Evolutionary conservation across 1,140 invertebrate species (phyloP).

Genomic region (Sycophila sp.): DNA sequence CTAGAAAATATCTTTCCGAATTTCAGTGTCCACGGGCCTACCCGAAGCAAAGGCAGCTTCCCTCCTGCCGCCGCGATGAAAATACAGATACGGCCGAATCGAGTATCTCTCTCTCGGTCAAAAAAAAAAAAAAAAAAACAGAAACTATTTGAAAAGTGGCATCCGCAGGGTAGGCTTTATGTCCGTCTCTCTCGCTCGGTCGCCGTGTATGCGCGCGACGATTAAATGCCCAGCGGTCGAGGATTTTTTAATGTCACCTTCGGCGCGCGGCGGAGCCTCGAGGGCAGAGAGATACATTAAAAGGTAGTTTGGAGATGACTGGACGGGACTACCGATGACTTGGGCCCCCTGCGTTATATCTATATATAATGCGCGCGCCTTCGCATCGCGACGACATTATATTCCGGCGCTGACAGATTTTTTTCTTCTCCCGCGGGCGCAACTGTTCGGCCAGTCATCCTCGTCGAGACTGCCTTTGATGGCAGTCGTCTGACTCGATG

Average conservation of each 20-base stretch:
- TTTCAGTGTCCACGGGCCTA: not conserved
- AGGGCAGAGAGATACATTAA: conserved; percentile 57
- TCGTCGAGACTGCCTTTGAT: conserved; percentile 7
- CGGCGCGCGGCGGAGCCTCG: not conserved
- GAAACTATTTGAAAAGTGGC: too few species aligned
- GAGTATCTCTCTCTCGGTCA: not conserved
- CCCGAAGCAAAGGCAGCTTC: not conserved
- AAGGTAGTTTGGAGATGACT: conserved; percentile 60
- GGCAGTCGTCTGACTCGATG: not conserved
- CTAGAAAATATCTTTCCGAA: not conserved
- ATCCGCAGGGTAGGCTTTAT: too few species aligned
- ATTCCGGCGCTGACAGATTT: conserved; percentile 13
- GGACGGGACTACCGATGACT: conserved; percentile 48
- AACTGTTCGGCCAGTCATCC: conserved; percentile 12
- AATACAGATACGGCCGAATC: conserved; percentile 10
- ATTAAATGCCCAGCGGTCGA: conserved; percentile 6
- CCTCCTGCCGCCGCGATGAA: conserved; percentile 10
- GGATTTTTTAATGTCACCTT: conserved; percentile 33
- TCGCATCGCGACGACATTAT: conserved; percentile 10
- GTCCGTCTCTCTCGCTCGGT: too few species aligned
- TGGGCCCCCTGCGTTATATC: not conserved
- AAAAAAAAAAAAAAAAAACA: too few species aligned
- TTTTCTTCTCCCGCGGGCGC: conserved; percentile 8
- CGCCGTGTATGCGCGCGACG: not conserved
- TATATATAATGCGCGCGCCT: not conserved